Evolutionary conservation across 64 coral and sea anemone genomes (phyloP), one percentile per base, ranked within the genome.

Genomic region (Pachyseris speciosa): DNA sequence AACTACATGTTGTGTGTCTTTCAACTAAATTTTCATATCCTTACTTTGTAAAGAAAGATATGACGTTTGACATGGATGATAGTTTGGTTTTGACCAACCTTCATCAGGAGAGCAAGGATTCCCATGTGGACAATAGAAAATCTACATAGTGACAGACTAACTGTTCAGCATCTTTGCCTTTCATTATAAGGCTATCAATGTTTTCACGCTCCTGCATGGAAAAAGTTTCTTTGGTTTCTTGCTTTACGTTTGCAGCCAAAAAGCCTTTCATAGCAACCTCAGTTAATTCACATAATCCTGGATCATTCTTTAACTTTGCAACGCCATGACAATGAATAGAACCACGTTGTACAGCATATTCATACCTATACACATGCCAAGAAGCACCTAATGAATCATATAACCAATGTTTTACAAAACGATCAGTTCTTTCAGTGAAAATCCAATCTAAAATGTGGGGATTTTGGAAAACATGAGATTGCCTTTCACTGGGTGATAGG

Each of bases 291-390:
- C 83, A 85, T 5, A 85, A 33, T 7, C 83, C 83, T 8, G 83
- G 83, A 60, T 81, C 77, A 81, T 53, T 81, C 36, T 81, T 24
- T 50, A 81, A 37, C 28, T 81, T 81, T 51, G 83, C 83, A 85
- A 45, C 61, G 6, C 83, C 83, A 68, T 85, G 83, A 47, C 83
- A 85, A 32, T 85, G 83, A 67, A 85, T 85, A 13, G 58, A 67
- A 25, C 83, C 83, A 42, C 83, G 61, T 32, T 83, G 78, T 65
- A 67, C 83, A 28, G 57, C 58, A 67, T 85, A 85, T 42, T 85
- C 83, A 85, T 85, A 85, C 25, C 83, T 67, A 47, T 85, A 85
- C 83, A 58, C 66, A 67, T 85, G 83, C 60, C 60, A 85, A 43
- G 57, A 40, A 65, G 83, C 17, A 41, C 61, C 61, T 2, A 85